Evolutionary conservation across 2,888 invertebrate genomes (phyloP).

Genomic region (Limnephilus rhombicus): DNA sequence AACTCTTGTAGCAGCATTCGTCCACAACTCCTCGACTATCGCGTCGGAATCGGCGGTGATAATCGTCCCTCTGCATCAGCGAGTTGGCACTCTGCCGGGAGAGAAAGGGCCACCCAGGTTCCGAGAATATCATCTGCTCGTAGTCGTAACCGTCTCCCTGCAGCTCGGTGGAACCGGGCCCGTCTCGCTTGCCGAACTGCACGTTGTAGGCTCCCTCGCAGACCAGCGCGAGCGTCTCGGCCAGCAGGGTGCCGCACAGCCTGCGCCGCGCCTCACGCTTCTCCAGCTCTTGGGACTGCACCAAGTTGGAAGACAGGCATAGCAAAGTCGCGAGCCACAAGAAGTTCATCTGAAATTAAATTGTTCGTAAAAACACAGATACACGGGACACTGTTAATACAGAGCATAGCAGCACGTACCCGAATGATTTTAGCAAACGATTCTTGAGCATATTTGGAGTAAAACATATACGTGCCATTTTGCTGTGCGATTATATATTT

Average conservation of each 20-base stretch:
- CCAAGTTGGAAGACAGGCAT: conserved; percentile 1
- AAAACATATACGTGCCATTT: no score
- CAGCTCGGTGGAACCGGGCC: neutral
- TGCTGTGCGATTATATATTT: no score
- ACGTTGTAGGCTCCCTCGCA: conserved; percentile 55
- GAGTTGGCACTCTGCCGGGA: neutral
- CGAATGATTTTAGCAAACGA: no score
- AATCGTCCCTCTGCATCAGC: conserved; percentile 27
- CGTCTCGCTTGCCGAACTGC: neutral
- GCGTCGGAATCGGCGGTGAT: conserved; percentile 61
- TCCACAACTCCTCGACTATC: conserved; percentile 73
- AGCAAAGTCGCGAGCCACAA: conserved; percentile 34
- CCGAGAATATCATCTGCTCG: neutral
- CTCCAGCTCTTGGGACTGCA: conserved; percentile 24
- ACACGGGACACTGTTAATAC: no score
- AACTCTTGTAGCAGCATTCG: conserved; percentile 73
- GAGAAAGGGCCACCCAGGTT: conserved; percentile 32
- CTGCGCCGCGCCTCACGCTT: conserved; percentile 21
- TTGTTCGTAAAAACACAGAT: neutral
- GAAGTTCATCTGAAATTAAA: conserved; percentile 44
- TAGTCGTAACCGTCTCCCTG: conserved; percentile 17
- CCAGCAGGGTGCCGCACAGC: conserved; percentile 53
- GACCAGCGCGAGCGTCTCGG: conserved; percentile 50
- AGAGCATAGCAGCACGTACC: no score
- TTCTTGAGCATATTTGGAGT: no score